These are phyloP conservation scores for Pardalotus punctatus DNA, from an alignment of 2,113 vertebrate genomes.

Conservation along the genomic window DNA sequence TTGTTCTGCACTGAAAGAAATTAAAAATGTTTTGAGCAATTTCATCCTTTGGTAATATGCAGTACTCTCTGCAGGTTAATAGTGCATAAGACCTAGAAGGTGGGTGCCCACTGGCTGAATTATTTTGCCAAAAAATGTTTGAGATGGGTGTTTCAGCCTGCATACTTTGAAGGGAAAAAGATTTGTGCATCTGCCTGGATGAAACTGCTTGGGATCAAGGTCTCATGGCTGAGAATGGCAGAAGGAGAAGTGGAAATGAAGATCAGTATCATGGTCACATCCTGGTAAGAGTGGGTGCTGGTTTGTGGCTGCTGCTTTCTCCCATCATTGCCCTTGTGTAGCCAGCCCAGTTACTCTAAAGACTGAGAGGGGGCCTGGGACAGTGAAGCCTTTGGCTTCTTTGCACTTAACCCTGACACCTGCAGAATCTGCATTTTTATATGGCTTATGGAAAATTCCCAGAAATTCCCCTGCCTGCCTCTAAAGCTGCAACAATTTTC, in stretches of 20 bases:
- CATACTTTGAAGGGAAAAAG: not conserved
- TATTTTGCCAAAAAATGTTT: not conserved
- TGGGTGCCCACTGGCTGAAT: not conserved
- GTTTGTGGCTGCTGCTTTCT: not conserved
- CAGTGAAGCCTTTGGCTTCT: not conserved
- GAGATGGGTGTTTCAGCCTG: not conserved
- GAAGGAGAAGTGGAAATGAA: not conserved
- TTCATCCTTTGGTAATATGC: not conserved
- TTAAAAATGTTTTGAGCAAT: not conserved
- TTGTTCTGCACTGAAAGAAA: not conserved
- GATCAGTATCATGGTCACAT: not conserved
- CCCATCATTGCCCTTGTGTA: not conserved
- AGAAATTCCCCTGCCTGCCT: not conserved
- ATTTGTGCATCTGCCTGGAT: not conserved
- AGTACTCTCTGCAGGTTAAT: not conserved
- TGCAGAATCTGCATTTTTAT: not conserved
- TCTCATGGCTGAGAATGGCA: not conserved
- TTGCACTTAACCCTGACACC: not conserved
- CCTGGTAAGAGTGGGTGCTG: not conserved
- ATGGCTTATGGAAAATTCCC: not conserved
- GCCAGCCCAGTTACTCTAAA: not conserved
- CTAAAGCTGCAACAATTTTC: not conserved
- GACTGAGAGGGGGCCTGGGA: not conserved
- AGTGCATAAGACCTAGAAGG: not conserved
- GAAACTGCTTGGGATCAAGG: not conserved